Evolutionary conservation across 2,113 vertebrate genomes (phyloP), one percentile per base, ranked within the genome.

Genomic region (Mesocricetus auratus): DNA sequence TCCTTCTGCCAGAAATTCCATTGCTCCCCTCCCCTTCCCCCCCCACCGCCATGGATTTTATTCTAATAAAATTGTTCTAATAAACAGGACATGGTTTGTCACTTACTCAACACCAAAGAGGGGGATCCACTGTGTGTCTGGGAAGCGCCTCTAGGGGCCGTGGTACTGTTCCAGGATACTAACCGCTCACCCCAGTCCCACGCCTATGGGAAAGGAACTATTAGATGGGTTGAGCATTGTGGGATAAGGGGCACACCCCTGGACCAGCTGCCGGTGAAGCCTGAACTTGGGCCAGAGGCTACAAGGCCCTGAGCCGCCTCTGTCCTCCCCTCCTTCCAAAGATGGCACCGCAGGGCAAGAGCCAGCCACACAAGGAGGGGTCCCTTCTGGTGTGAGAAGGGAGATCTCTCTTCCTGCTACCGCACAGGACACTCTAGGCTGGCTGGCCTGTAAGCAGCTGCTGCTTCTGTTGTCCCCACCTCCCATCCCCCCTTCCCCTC

Each of bases 21-120:
- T 11, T 31, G 33, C 66, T 24, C 64, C n/a, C 81, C 22, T 7
- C 60, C 60, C 21, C 16, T 3, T 9, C 6, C 12, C 11, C 2
- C 13, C 78, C 31, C 64, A 78, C 85, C 1, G 56, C 91, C 17
- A 3, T 31, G 69, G 21, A 74, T 64, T 21, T 62, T 82, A 11
- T 86, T 91, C 7, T 58, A 94, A 94, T 95, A 89, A 89, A 89
- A 24, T 62, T 82, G 8, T 82, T 91, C 7, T 58, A 94, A 94
- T 95, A 89, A 89, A 89, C 16, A 77, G 39, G 39, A 64, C 21
- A n/a, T 26, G 56, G 58, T 36, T 47, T 16, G 13, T 42, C 36
- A 73, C 22, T 86, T 93, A 17, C 53, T 29, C 50, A 15, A 83
- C 19, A 62, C 71, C 86, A n/a, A 79, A 73, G 33, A 60, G 1